Evolutionary conservation across 2,113 vertebrate species (phyloP).

Genomic region (Cisticola juncidis): DNA sequence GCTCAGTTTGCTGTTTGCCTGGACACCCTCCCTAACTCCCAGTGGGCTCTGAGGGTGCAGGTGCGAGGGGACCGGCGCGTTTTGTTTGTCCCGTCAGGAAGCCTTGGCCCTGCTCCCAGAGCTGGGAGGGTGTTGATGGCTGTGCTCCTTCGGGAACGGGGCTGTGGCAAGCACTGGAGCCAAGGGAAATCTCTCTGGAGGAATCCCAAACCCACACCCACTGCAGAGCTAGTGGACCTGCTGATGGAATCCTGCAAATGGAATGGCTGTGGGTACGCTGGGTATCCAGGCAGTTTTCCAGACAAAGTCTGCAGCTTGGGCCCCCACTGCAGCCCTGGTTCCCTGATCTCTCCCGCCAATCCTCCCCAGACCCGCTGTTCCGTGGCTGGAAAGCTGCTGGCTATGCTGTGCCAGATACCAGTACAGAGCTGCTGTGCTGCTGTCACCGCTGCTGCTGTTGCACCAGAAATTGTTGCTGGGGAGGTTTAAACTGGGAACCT

Average conservation of each 20-base stretch:
- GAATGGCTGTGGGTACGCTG: accelerated
- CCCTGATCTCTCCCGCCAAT: accelerated
- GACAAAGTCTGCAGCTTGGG: background rate
- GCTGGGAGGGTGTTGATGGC: background rate
- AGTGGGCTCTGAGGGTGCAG: background rate
- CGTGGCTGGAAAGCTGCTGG: background rate
- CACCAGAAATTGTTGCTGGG: accelerated
- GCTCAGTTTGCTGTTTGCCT: accelerated
- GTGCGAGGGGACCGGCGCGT: accelerated
- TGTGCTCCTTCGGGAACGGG: accelerated
- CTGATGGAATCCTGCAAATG: accelerated
- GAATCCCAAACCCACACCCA: accelerated
- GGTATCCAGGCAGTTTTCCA: background rate
- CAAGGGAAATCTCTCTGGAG: accelerated
- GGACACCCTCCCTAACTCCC: accelerated
- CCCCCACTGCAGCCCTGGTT: background rate
- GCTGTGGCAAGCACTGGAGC: background rate
- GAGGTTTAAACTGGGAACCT: background rate
- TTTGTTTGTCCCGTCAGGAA: accelerated
- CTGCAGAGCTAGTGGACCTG: background rate
- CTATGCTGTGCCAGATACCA: accelerated
- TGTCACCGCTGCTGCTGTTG: background rate
- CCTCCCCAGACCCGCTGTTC: accelerated
- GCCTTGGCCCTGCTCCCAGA: accelerated
- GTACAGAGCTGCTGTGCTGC: background rate